Conservation (phyloP, 2,113 vertebrate species). For the Phalacrocorax pelagicus region DNA sequence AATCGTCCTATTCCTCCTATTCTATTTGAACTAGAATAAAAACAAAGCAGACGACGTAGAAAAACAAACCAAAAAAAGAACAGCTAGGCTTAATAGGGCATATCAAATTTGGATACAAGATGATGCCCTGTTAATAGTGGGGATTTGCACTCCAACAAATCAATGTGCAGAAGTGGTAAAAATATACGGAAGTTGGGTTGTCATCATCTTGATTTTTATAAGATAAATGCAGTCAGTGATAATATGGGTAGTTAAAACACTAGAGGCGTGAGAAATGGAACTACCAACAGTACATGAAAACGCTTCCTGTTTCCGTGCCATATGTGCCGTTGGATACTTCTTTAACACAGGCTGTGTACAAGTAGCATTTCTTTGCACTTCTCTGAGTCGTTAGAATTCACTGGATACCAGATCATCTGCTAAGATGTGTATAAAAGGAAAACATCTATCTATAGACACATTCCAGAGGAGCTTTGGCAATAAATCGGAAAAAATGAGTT, state of each 20-base stretch:
- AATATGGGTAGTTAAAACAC: not conserved
- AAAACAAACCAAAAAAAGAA: not conserved
- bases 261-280: not conserved
- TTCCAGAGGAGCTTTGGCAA: constrained; percentile 10
- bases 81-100: not conserved
- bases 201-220: not conserved
- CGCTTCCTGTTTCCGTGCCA: not conserved
- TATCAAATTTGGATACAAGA: not conserved
- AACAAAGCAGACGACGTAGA: not conserved
- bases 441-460: not conserved
- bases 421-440: not conserved
- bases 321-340: not conserved
- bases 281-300: not conserved
- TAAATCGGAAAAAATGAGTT: constrained; percentile 41
- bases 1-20: not conserved
- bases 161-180: not conserved
- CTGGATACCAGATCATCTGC: not conserved
- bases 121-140: not conserved
- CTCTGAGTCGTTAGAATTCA: not conserved
- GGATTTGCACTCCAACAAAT: not conserved
- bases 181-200: not conserved
- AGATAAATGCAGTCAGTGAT: not conserved
- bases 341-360: not conserved
- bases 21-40: not conserved
- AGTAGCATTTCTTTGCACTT: not conserved